Evolutionary conservation across 2,113 vertebrate genomes (phyloP).

Genomic region (Ifrita kowaldi): DNA sequence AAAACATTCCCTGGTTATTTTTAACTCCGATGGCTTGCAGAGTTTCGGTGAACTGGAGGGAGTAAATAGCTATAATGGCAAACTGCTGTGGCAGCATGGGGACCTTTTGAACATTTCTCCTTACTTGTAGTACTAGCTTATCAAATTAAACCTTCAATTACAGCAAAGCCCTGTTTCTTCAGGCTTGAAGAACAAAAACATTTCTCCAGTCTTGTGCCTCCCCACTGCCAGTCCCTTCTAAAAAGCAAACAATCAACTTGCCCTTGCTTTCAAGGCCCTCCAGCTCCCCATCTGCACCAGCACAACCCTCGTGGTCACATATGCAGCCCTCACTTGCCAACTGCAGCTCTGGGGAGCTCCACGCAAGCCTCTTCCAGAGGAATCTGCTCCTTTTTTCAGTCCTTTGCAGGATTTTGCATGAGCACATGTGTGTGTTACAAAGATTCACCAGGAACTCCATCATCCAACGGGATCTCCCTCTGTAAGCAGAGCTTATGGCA

Average conservation of each 20-base stretch:
- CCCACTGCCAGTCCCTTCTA: not conserved
- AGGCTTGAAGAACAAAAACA: not conserved
- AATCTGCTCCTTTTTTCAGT: not conserved
- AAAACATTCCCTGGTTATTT: slow-evolving; percentile 55
- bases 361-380: not conserved
- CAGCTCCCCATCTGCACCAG: not conserved
- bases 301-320: accelerated
- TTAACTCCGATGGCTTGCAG: not conserved
- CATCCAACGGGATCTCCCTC: not conserved
- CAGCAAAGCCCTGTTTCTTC: not conserved
- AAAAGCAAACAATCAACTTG: not conserved
- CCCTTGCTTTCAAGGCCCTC: not conserved
- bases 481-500: accelerated
- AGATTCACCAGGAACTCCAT: not conserved
- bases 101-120: not conserved
- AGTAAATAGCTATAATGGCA: not conserved
- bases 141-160: not conserved
- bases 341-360: not conserved
- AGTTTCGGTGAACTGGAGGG: not conserved
- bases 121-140: not conserved
- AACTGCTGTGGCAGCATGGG: not conserved
- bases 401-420: accelerated
- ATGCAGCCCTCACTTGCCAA: not conserved
- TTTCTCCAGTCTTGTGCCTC: not conserved
- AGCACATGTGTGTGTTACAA: accelerated